Evolutionary conservation across 1,140 invertebrate genomes (phyloP).

Genomic region (Anagrus nilaparvatae): DNA sequence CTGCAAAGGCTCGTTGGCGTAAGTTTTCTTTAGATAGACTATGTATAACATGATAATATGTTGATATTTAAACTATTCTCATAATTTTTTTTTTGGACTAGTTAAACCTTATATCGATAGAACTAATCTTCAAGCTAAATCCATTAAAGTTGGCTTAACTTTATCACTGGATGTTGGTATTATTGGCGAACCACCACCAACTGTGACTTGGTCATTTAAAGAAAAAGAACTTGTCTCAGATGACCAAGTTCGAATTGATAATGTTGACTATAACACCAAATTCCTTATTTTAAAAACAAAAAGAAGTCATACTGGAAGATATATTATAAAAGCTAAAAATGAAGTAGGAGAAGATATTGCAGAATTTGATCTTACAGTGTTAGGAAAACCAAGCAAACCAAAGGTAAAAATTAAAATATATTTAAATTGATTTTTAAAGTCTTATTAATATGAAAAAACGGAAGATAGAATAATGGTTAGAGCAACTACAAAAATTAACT

Average conservation of each 20-base stretch:
- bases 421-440: background rate
- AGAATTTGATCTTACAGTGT: conserved; percentile 78
- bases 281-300: conserved; percentile 76
- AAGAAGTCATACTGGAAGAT: conserved; percentile 78
- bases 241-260: conserved; percentile 67
- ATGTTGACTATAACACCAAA: conserved; percentile 83
- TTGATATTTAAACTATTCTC: conserved; percentile 12
- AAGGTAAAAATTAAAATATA: conserved; percentile 23
- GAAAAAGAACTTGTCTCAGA: conserved; percentile 58
- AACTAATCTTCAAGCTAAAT: conserved; percentile 73
- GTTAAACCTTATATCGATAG: conserved; percentile 89
- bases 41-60: background rate
- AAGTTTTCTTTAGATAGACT: conserved; percentile 41
- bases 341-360: conserved; percentile 89
- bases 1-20: conserved; percentile 87
- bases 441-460: background rate
- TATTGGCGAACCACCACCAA: conserved; percentile 88
- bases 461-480: no score
- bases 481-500: no score
- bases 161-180: conserved; percentile 86
- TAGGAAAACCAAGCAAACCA: conserved; percentile 51
- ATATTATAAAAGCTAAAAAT: conserved; percentile 86
- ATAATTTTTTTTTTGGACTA: conserved; percentile 27
- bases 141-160: conserved; percentile 84
- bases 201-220: conserved; percentile 80